Conservation (phyloP, 2,888 invertebrate species). For the Philaethria dido region DNA sequence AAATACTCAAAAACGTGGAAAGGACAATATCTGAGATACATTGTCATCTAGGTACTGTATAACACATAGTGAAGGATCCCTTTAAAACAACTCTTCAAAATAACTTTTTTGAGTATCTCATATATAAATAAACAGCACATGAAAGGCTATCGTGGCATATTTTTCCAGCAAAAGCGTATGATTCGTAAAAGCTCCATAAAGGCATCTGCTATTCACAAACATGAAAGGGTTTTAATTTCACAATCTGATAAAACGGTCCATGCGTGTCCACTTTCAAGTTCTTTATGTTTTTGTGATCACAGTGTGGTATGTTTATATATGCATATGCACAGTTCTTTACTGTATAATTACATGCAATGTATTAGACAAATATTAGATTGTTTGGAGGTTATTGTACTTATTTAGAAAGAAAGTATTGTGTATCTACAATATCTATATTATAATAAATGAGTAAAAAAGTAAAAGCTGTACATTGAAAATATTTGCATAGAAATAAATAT, state of each 20-base stretch:
- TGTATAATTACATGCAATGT: slow-evolving; percentile 16
- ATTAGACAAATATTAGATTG: too few species aligned
- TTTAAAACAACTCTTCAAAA: neutral
- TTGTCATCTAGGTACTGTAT: neutral
- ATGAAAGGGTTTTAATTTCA: slow-evolving; percentile 54
- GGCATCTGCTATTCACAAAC: slow-evolving; percentile 48
- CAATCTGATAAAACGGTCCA: slow-evolving; percentile 51
- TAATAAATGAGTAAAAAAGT: too few species aligned
- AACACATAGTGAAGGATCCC: neutral
- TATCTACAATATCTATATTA: too few species aligned
- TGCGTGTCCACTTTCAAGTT: slow-evolving; percentile 38
- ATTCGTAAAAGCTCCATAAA: slow-evolving; percentile 37
- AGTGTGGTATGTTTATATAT: slow-evolving; percentile 4
- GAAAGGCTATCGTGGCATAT: slow-evolving; percentile 31
- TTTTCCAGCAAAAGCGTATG: slow-evolving; percentile 27
- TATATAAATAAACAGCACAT: slow-evolving; percentile 25
- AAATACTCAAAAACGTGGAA: too few species aligned
- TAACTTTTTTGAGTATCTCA: neutral
- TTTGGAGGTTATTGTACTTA: too few species aligned
- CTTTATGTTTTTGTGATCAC: slow-evolving; percentile 33
- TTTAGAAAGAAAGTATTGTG: too few species aligned
- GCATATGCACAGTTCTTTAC: slow-evolving; percentile 30
- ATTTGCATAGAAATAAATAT: too few species aligned
- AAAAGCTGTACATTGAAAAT: too few species aligned
- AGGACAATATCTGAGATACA: neutral